phyloP scores from a whole-genome alignment of 2,888 invertebrate genomes.

The Muschampia plurimacula region DNA sequence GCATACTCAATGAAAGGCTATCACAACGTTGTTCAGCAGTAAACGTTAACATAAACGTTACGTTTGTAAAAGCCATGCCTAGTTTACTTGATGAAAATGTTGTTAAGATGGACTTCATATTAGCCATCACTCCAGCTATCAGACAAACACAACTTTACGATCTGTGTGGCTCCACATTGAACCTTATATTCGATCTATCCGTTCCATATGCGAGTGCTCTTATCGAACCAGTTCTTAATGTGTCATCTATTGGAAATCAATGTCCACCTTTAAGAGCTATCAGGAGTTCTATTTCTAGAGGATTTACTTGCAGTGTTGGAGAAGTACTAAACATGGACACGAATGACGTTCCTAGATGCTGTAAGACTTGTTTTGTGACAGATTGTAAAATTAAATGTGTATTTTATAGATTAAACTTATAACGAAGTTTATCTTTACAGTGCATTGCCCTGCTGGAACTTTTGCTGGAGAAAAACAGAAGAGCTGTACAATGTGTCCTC shows the following conservation, averaged over 20 bases:
- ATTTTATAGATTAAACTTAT: background rate
- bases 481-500: conserved; percentile 95
- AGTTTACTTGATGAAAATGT: conserved; percentile 93
- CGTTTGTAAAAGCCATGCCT: conserved; percentile 94
- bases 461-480: conserved; percentile 96
- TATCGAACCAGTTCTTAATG: conserved; percentile 94
- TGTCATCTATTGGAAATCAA: conserved; percentile 95
- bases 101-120: conserved; percentile 94
- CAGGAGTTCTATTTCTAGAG: conserved; percentile 93
- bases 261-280: conserved; percentile 96
- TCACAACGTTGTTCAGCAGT: conserved; percentile 97
- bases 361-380: conserved; percentile 84
- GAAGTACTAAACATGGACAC: conserved; percentile 98
- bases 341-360: conserved; percentile 95
- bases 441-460: conserved; percentile 98
- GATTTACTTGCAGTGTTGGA: conserved; percentile 97
- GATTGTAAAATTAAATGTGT: background rate
- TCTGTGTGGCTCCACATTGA: conserved; percentile 96
- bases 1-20: conserved; percentile 91
- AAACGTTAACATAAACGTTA: conserved; percentile 97
- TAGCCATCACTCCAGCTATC: conserved; percentile 94
- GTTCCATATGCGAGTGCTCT: conserved; percentile 96
- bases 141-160: conserved; percentile 97
- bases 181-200: conserved; percentile 96
- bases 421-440: conserved; percentile 68